Evolutionary conservation across 1,140 invertebrate genomes (phyloP), one percentile per base, ranked within the genome.

Genomic region (Drosophila hydei): DNA sequence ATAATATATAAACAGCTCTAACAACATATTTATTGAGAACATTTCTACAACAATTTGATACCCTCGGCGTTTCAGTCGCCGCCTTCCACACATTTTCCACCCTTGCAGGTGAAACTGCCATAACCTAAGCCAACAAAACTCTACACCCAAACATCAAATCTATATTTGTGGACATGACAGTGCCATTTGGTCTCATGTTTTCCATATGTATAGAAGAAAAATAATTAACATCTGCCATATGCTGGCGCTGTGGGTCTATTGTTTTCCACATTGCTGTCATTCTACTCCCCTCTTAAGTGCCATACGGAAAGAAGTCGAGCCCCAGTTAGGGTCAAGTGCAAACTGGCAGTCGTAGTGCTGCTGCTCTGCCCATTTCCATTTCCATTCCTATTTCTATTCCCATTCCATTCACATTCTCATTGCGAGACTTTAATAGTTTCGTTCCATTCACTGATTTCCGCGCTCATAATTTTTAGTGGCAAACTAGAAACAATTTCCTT

Each of bases 401-500:
- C 61, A 60, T 43, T 58, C 23, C 27, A 27, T 5, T 27, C 23
- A 5, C 21, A 50, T 61, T 50, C 45, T 25, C 23, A 60, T 50
- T 27, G 27, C 55, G 23, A 48, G 65, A 65, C 51, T 52, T 65
- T 67, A 63, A 59, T 71, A 60, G 48, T 67, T 76, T 70, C 77
- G 80, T 85, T 85, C 80, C 80, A 77, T 43, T 87, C 56, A 68
- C 42, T 79, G 81, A 74, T 58, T 51, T 59, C 47, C 19, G 33
- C 33, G 40, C 43, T 27, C 50, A 52, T 54, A 68, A 68, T 63
- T 68, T 68, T 60, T 25, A 12, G 4, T 51, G 1, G 18, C 21
- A 65, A 72, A 83, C 61, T 47, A 58, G 79, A 84, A 79, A 70
- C 68, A 79, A 84, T 85, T 84, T 85, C 79, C 76, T 67, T 80